Base-by-base conservation (phyloP, 1,140 invertebrate genomes). In the Drosophila ohnishii region DNA sequence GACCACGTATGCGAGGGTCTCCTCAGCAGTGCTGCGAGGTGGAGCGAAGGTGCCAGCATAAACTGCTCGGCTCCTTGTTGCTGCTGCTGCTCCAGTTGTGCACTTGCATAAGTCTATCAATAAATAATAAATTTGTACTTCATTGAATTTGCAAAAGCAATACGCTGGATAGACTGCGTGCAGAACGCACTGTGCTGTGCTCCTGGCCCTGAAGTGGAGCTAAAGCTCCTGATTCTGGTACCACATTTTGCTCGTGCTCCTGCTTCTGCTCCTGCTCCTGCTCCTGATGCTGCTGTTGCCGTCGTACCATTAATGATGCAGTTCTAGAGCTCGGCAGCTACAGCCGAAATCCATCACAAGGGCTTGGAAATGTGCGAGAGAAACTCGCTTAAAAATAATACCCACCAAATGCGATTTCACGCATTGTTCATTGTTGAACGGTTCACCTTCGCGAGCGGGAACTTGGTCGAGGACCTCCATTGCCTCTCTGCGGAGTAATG, bases 121-220 rank as follows among this genome's bases (percentile, higher is more conserved):
- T 87, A 87, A 86, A 86, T 86, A 86, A 86, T 86, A 86, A 72
- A 86, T 87, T 65, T 69, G 48, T 64, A 78, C 55, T 86, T 86
- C 71, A 86, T 86, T 86, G 78, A 78, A 79, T 82, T 82, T 82
- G 83, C 76, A 79, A 82, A 61, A 60, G 66, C 78, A 81, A 78
- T 69, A 78, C 78, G 75, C 69, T 71, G 53, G 59, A 82, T 72
- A 76, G 63, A 72, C 77, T 75, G 61, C 60, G 40, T 57, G 42
- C 64, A 40, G 57, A 47, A 62, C 45, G 62, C 62, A 60, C 34
- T 35, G 56, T 13, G 19, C 39, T 44, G 56, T 13, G 19, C 39
- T 44, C 28, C 32, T 34, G 45, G 44, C 32, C 50, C 50, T 53
- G 50, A 37, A 25, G 25, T 50, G 30, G n/a, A 22, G 50, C 28